A percentile compares a stretch with the other conserved stretches of the same genome.
phyloP scores from a whole-genome alignment of 1,140 invertebrate species.

The Portunus trituberculatus region DNA sequence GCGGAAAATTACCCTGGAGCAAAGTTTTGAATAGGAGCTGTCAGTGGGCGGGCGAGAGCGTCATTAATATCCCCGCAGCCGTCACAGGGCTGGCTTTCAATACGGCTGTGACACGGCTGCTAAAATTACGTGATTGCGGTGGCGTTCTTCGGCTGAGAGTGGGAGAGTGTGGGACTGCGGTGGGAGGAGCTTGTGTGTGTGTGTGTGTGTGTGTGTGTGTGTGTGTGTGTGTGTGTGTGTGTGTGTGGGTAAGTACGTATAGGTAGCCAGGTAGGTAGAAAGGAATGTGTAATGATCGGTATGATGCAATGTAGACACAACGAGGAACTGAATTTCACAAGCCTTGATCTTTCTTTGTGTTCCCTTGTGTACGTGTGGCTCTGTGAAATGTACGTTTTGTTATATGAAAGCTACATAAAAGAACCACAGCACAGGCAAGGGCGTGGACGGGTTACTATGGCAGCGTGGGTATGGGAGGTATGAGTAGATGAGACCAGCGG shows the following conservation, averaged over 20 bases:
- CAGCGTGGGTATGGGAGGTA: background rate
- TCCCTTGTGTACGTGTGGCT: too few species aligned
- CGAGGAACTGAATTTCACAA: too few species aligned
- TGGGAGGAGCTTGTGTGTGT: background rate
- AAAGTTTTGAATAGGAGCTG: conserved; percentile 13
- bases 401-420: background rate
- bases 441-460: background rate
- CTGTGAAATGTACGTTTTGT: too few species aligned
- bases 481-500: background rate
- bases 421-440: background rate
- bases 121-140: conserved; percentile 22
- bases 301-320: too few species aligned
- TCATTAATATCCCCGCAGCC: conserved; percentile 20
- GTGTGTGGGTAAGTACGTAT: background rate
- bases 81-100: background rate
- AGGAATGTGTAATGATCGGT: too few species aligned
- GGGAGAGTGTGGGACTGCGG: background rate
- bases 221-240: conserved; percentile 20
- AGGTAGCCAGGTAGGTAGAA: background rate
- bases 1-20: conserved; percentile 16
- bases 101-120: conserved; percentile 16
- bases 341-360: too few species aligned
- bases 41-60: conserved; percentile 15
- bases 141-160: background rate
- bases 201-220: conserved; percentile 11